A percentile compares a stretch with the other conserved stretches of the same genome.
Evolutionary conservation across 2,888 invertebrate species (phyloP).

Genomic region (Cheilosia soror): DNA sequence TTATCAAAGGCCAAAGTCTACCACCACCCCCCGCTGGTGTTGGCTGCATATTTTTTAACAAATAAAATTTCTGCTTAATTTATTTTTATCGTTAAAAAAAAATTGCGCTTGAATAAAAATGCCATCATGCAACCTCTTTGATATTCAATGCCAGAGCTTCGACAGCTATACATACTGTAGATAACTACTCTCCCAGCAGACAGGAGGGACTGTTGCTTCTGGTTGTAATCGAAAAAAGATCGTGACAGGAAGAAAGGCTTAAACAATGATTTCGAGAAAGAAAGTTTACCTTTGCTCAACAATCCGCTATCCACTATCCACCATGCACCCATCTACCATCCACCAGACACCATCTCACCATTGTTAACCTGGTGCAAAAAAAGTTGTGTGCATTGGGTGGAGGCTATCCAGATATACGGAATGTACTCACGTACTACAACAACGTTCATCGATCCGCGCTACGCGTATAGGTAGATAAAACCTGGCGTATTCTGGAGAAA

Average conservation of each 20-base stretch:
- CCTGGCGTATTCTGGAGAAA: background rate
- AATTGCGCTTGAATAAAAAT: constrained; percentile 57
- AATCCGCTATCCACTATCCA: background rate
- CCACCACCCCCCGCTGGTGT: background rate
- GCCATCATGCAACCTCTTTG: constrained; percentile 42
- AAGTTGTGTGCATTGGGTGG: background rate
- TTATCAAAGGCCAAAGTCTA: constrained; percentile 24
- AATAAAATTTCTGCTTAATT: constrained; percentile 26
- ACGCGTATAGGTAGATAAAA: constrained; percentile 4
- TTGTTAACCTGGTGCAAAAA: background rate
- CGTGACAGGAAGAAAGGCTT: constrained; percentile 68
- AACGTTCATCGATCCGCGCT: constrained; percentile 13
- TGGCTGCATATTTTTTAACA: constrained; percentile 12
- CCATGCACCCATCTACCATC: background rate
- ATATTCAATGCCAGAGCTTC: constrained; percentile 53
- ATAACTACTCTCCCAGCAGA: background rate
- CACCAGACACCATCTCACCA: background rate
- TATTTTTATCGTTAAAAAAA: constrained; percentile 33
- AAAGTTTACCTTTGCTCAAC: constrained; percentile 31
- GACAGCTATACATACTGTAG: background rate
- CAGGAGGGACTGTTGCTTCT: constrained; percentile 19
- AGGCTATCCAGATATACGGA: background rate
- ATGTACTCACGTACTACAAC: constrained; percentile 9
- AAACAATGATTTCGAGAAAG: constrained; percentile 16
- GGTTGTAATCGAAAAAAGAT: constrained; percentile 22